phyloP scores from a whole-genome alignment of 2,888 invertebrate genomes.

The Willowsia nigromaculata region DNA sequence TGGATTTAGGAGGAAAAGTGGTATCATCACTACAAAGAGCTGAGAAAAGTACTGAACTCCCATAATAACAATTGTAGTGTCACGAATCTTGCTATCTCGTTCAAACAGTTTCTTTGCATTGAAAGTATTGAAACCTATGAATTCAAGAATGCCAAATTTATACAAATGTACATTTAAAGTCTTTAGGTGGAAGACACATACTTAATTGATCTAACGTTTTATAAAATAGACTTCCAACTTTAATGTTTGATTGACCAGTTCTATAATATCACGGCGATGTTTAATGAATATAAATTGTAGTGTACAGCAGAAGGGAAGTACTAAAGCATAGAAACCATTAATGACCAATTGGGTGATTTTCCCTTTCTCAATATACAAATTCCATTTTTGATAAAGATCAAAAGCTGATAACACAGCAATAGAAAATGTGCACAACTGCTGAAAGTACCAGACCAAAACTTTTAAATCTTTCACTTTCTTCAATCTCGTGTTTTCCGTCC shows the following conservation, averaged over 20 bases:
- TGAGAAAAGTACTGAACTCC: neutral
- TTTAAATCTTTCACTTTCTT: neutral
- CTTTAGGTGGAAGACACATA: neutral
- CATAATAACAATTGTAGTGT: neutral
- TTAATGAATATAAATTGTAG: neutral
- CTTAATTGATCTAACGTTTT: neutral
- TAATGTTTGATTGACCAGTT: neutral
- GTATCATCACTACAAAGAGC: neutral
- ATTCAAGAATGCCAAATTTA: too few relatives aligned
- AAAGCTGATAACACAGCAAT: neutral
- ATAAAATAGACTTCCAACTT: neutral
- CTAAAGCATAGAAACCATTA: neutral
- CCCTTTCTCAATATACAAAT: neutral
- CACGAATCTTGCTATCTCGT: neutral
- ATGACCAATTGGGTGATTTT: neutral
- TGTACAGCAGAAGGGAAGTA: neutral
- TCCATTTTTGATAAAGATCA: neutral
- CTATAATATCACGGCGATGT: neutral
- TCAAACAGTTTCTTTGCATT: neutral
- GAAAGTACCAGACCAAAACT: slow-evolving; percentile 25
- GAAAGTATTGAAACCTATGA: too few relatives aligned
- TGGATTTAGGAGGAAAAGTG: neutral
- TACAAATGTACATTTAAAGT: neutral
- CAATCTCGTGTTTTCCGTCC: neutral
- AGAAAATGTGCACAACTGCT: neutral